Conservation (phyloP, 2,113 vertebrate genomes). For the human region DNA sequence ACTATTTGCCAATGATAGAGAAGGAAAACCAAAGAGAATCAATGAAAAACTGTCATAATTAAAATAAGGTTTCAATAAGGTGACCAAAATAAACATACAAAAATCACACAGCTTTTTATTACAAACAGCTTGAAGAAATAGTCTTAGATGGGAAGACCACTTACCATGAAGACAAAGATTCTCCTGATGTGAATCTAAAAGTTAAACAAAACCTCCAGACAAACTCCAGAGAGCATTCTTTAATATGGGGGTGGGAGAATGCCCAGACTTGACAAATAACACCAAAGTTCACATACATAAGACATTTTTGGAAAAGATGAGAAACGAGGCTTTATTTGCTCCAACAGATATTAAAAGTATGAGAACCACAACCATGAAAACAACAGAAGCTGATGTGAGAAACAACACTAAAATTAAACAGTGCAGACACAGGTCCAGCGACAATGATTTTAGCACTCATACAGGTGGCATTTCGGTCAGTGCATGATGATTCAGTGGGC, state of each 20-base stretch:
- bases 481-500: rapidly evolving
- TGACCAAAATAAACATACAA: neutral
- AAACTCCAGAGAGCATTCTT: neutral
- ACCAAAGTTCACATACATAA: too few species aligned
- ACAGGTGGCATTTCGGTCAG: neutral
- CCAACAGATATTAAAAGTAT: neutral
- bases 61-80: neutral
- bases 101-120: neutral
- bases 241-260: neutral
- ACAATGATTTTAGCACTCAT: neutral
- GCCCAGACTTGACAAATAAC: neutral
- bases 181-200: neutral
- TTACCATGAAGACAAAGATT: neutral
- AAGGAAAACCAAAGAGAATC: neutral
- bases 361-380: neutral
- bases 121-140: neutral
- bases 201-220: neutral
- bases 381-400: too few species aligned
- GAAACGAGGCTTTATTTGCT: neutral
- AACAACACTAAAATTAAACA: too few species aligned
- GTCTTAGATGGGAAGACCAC: neutral
- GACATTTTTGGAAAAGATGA: neutral
- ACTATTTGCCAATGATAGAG: neutral
- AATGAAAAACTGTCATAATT: neutral
- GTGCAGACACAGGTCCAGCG: too few species aligned